Conservation (phyloP, 2,888 invertebrate genomes). For the Sphaerophoria rueppellii region DNA sequence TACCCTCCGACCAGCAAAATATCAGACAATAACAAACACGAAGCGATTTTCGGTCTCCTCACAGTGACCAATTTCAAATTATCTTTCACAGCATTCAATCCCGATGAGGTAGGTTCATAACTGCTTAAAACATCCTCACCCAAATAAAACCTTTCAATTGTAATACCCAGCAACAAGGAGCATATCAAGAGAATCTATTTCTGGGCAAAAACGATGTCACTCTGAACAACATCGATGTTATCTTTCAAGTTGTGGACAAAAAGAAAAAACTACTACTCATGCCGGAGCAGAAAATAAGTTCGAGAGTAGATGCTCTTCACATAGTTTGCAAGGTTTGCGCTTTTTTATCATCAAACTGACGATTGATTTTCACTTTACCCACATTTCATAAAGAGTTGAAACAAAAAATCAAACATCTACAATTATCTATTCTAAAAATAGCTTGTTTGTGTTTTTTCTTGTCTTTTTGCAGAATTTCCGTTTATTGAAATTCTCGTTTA, state of each 20-base stretch:
- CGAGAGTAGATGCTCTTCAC: conserved; percentile 81
- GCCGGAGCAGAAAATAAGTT: conserved; percentile 80
- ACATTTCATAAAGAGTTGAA: conserved; percentile 27
- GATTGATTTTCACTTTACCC: conserved; percentile 56
- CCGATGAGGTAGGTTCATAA: conserved; percentile 43
- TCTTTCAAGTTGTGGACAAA: conserved; percentile 79
- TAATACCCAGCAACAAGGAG: conserved; percentile 72
- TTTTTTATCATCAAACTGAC: conserved; percentile 3
- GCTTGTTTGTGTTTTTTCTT: conserved; percentile 72
- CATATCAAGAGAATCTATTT: conserved; percentile 80
- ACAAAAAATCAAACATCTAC: conserved; percentile 7
- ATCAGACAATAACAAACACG: conserved; percentile 86
- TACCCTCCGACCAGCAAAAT: conserved; percentile 86
- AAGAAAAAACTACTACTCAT: conserved; percentile 79
- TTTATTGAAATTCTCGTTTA: conserved; percentile 93
- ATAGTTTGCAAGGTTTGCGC: conserved; percentile 79
- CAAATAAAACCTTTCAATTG: not conserved
- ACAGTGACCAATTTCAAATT: conserved; percentile 97
- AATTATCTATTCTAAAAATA: conserved; percentile 4
- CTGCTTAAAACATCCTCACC: not conserved
- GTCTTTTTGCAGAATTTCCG: conserved; percentile 89
- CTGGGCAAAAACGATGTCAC: conserved; percentile 81
- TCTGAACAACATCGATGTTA: conserved; percentile 81
- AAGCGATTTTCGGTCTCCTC: conserved; percentile 91
- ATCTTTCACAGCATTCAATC: conserved; percentile 88